Conservation (phyloP, 2,113 vertebrate genomes). For the Chionodraco myersi region DNA sequence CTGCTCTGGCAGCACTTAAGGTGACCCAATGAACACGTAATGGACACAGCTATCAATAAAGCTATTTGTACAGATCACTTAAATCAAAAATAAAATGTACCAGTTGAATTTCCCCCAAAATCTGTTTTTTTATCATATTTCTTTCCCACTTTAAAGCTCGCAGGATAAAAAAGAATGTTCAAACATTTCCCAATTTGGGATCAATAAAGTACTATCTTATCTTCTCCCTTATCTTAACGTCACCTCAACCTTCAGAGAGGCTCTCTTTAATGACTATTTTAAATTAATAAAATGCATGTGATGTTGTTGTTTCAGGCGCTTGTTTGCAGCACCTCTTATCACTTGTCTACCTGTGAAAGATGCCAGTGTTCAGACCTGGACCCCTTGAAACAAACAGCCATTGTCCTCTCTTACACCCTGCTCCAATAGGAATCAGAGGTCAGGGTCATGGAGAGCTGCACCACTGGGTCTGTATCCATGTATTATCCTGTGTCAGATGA, state of each 20-base stretch:
- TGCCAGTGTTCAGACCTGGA: background rate
- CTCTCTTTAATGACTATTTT: too few species aligned
- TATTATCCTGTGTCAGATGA: conserved; percentile 14
- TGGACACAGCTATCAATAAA: background rate
- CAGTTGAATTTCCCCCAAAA: too few species aligned
- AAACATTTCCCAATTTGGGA: too few species aligned
- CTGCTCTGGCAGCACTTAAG: background rate
- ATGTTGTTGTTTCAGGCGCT: background rate
- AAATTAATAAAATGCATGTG: too few species aligned
- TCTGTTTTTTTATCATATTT: background rate
- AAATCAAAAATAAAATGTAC: background rate
- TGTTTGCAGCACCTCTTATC: background rate
- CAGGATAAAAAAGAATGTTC: too few species aligned
- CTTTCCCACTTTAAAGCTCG: background rate
- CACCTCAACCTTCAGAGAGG: too few species aligned
- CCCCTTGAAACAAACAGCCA: conserved; percentile 6
- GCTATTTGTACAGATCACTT: background rate
- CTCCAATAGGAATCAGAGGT: conserved; percentile 10
- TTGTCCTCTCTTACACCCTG: background rate
- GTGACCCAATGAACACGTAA: background rate
- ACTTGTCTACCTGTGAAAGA: background rate
- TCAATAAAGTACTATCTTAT: too few species aligned
- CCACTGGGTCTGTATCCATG: conserved; percentile 19
- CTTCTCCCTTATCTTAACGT: too few species aligned
- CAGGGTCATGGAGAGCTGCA: background rate